Conservation (phyloP, 1,140 invertebrate genomes). For the Neotoxoptera formosana region DNA sequence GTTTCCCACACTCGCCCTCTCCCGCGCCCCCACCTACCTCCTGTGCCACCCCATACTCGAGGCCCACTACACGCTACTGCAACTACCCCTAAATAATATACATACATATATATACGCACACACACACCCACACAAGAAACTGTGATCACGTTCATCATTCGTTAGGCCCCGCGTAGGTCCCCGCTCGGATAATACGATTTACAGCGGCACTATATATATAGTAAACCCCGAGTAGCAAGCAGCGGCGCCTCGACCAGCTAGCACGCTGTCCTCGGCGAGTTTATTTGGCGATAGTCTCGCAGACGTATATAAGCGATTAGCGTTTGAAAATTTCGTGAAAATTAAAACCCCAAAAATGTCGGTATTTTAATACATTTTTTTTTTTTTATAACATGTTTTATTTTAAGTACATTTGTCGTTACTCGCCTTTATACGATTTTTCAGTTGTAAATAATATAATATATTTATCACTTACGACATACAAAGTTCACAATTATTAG, state of each 20-base stretch:
- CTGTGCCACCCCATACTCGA: not conserved
- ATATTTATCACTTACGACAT: too few relatives aligned
- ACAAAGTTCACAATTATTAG: too few relatives aligned
- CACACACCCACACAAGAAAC: not conserved
- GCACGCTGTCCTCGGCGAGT: not conserved
- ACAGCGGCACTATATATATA: constrained; percentile 48
- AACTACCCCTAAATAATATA: not conserved
- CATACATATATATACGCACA: not conserved
- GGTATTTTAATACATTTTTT: too few relatives aligned
- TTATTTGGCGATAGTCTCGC: not conserved
- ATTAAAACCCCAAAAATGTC: too few relatives aligned
- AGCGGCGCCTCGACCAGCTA: too few relatives aligned
- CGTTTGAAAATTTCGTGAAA: too few relatives aligned
- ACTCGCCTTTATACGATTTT: too few relatives aligned
- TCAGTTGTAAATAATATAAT: too few relatives aligned
- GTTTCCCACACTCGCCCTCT: constrained; percentile 1
- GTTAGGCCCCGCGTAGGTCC: not conserved
- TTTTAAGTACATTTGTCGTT: too few relatives aligned
- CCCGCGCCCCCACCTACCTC: not conserved
- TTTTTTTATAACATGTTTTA: too few relatives aligned
- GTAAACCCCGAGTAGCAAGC: too few relatives aligned
- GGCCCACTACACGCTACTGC: not conserved
- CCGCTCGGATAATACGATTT: constrained; percentile 40
- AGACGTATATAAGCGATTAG: not conserved
- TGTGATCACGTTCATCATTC: constrained; percentile 51